A percentile compares a stretch with the other conserved stretches of the same genome.
Conservation (phyloP, 2,888 invertebrate genomes). For the Campoplex capitator region DNA sequence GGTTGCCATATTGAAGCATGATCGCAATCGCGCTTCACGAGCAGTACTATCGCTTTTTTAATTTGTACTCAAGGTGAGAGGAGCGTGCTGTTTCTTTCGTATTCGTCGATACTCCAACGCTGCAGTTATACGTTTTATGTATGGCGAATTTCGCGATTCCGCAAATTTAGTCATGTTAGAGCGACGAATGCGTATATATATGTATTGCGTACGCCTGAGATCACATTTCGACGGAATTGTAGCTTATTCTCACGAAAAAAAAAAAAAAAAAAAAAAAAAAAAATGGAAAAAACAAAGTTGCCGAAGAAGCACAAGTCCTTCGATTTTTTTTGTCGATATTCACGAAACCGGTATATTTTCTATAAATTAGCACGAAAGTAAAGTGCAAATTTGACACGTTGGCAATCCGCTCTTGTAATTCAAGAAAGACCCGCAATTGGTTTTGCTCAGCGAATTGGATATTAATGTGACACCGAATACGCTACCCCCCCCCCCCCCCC, state of each 20-base stretch:
- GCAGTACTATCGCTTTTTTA: not conserved
- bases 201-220: not conserved
- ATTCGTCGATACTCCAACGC: not conserved
- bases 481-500: not conserved
- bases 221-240: not conserved
- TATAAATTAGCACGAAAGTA: slow-evolving; percentile 3
- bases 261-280: not conserved
- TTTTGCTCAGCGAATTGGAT: slow-evolving; percentile 12
- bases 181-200: not conserved
- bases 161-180: not conserved
- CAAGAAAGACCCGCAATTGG: slow-evolving; percentile 17
- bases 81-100: not conserved
- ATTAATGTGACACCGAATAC: slow-evolving; percentile 16
- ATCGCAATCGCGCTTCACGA: not conserved
- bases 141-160: not conserved
- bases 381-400: not conserved
- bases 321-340: not conserved
- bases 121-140: not conserved
- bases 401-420: not conserved
- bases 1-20: not conserved
- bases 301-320: not conserved
- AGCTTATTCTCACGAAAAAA: not conserved
- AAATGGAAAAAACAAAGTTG: not conserved
- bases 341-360: slow-evolving; percentile 9
- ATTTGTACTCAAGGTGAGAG: slow-evolving; percentile 3